Evolutionary conservation across 30 jellyfish, hydroid and myxozoan genomes (phyloP), one percentile per base, ranked within the genome.

Genomic region (Chrysaora quinquecirrha): DNA sequence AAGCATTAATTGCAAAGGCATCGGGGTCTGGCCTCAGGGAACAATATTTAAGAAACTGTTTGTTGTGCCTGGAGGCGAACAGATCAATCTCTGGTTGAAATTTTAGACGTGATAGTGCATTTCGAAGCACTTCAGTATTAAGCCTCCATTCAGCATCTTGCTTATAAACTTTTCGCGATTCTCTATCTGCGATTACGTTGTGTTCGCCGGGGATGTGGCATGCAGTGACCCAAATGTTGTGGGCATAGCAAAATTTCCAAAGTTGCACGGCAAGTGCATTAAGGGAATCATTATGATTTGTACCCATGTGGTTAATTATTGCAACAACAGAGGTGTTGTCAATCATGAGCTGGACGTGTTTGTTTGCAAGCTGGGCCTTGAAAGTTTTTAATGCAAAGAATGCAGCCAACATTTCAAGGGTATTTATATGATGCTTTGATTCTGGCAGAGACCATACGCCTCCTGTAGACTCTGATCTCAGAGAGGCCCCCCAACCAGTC

Each of bases 321-420:
- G 56, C 25, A 68, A 82, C 92, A 1, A 86, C 92, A 32, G 78
- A 31, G 10, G 79, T 82, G 52, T 82, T 82, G 25, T 82, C 92
- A 20, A 70, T n/a, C 85, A 82, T 68, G n/a, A 70, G 16, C 18
- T 31, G 20, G n/a, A 82, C 69, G 18, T 82, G 67, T 61, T 69
- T 82, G 70, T 82, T 56, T n/a, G 2, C 19, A 20, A 67, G 23
- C 14, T 33, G 24, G 18, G 30, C 16, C 18, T 25, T 30, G 33
- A 68, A 82, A 23, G 64, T 2, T 52, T 30, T 70, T 19, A 82
- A 12, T 3, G 90, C 90, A 79, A 79, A 79, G 19, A 25, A 54
- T 34, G 48, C 77, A 34, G 88, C 88, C n/a, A 56, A 21, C 0
- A 76, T 27, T 32, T 46, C 68, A 24, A 32, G 48, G 6, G 21